phyloP scores from a whole-genome alignment of 1,140 invertebrate species.

The Antheraea mylitta region DNA sequence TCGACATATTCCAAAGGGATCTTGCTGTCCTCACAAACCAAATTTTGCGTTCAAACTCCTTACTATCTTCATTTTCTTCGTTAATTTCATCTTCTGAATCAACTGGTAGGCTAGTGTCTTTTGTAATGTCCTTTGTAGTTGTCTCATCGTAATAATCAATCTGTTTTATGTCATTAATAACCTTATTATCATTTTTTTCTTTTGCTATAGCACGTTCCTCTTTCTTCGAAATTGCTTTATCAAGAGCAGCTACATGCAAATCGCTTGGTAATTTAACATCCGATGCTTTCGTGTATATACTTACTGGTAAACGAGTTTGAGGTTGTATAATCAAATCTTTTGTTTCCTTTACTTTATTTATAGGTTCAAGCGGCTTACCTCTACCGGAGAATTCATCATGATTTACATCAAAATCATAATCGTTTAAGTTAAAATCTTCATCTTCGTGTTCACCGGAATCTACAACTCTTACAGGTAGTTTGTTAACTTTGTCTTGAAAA shows the following conservation, averaged over 20 bases:
- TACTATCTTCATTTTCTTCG: conserved; percentile 42
- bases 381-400: conserved; percentile 61
- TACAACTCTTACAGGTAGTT: conserved; percentile 17
- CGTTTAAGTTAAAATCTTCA: conserved; percentile 63
- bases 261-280: conserved; percentile 28
- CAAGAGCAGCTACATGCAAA: conserved; percentile 8
- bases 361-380: conserved; percentile 53
- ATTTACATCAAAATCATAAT: conserved; percentile 66
- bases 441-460: conserved; percentile 63
- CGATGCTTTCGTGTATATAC: background rate
- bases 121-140: conserved; percentile 24
- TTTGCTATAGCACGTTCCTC: conserved; percentile 17
- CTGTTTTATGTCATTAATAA: conserved; percentile 25
- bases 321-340: conserved; percentile 1
- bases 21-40: conserved; percentile 33
- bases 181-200: conserved; percentile 12
- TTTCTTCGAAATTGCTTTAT: conserved; percentile 10
- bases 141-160: conserved; percentile 49
- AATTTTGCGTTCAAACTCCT: conserved; percentile 26
- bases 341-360: conserved; percentile 31
- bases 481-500: conserved; percentile 39
- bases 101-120: conserved; percentile 9
- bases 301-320: background rate
- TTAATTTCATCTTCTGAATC: conserved; percentile 28
- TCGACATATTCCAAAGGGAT: conserved; percentile 40